Evolutionary conservation across 2,888 invertebrate genomes (phyloP).

Genomic region (Onthophagus sagittarius): DNA sequence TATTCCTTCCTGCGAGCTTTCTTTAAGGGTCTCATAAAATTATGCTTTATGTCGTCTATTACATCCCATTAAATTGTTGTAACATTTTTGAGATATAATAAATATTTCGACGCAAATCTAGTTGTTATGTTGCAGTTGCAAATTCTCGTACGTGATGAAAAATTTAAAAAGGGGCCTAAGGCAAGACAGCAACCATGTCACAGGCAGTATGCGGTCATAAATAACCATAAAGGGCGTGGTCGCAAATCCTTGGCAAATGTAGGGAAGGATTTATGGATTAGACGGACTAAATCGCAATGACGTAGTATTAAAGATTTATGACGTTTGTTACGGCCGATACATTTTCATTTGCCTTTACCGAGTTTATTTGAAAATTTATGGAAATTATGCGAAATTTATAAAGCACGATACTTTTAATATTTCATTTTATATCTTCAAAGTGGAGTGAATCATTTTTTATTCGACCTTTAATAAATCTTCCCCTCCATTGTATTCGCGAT

Average conservation of each 20-base stretch:
- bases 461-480: not conserved
- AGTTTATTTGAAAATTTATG: not conserved
- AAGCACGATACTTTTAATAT: too few species aligned
- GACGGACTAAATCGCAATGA: conserved; percentile 5
- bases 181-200: not conserved
- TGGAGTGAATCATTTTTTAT: not conserved
- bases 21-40: not conserved
- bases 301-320: conserved; percentile 2
- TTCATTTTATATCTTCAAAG: too few species aligned
- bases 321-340: not conserved
- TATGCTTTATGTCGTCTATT: not conserved
- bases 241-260: conserved; percentile 10
- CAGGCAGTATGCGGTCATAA: not conserved
- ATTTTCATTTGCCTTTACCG: not conserved
- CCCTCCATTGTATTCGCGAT: not conserved
- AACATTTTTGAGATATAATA: not conserved
- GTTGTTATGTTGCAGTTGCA: not conserved
- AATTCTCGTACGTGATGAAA: not conserved
- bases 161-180: conserved; percentile 2
- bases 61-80: not conserved
- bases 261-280: conserved; percentile 2
- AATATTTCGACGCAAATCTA: not conserved
- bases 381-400: too few species aligned
- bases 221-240: not conserved
- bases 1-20: not conserved